These are phyloP conservation scores for Drosophila willistoni DNA, from an alignment of 1,140 invertebrate genomes.

Conservation along the genomic window DNA sequence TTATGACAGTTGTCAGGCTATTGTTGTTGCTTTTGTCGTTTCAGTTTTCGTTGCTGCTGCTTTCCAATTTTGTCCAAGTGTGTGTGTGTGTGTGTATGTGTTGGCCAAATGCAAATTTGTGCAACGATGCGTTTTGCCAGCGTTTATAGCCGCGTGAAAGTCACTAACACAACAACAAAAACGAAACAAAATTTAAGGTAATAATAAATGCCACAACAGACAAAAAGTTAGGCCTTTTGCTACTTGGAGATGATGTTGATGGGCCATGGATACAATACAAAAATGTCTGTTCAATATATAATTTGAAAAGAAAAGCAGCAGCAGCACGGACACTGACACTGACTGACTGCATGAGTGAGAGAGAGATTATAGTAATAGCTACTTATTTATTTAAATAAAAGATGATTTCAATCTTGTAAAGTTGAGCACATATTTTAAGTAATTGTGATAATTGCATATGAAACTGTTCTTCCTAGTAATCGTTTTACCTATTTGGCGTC, in stretches of 20 bases:
- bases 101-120: slow-evolving; percentile 71
- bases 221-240: background rate
- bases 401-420: too few species aligned
- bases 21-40: slow-evolving; percentile 36
- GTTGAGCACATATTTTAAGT: too few species aligned
- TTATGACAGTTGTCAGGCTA: slow-evolving; percentile 73
- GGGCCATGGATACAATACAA: slow-evolving; percentile 4
- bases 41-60: slow-evolving; percentile 55
- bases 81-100: background rate
- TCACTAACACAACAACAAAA: slow-evolving; percentile 19
- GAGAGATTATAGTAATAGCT: too few species aligned
- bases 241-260: slow-evolving; percentile 12
- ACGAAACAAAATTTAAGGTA: slow-evolving; percentile 21
- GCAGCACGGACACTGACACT: too few species aligned
- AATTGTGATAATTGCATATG: too few species aligned
- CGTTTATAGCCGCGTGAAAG: slow-evolving; percentile 75
- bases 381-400: too few species aligned
- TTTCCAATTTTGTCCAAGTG: slow-evolving; percentile 56
- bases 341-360: too few species aligned
- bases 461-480: too few species aligned
- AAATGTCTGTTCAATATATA: too few species aligned
- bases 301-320: too few species aligned
- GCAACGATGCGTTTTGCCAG: slow-evolving; percentile 72
- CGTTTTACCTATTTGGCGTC: too few species aligned
- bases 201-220: slow-evolving; percentile 42